These are phyloP conservation scores for Toxotes chatareus DNA, from an alignment of 2,113 vertebrate genomes.

Conservation along the genomic window DNA sequence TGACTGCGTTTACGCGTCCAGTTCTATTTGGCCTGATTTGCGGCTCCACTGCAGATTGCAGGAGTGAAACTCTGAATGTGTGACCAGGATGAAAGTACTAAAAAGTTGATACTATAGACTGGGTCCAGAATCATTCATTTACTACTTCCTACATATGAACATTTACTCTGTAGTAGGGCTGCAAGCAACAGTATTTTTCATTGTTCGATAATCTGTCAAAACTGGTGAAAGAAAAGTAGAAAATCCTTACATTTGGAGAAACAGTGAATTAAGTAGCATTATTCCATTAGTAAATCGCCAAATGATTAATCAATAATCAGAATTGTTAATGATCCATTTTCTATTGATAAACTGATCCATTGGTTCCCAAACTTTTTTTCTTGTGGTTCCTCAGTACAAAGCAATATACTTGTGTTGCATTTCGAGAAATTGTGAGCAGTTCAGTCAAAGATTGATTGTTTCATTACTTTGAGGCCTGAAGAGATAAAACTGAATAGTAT, in stretches of 20 bases:
- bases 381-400: background rate
- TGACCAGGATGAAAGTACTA: constrained; percentile 12
- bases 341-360: too few relatives aligned
- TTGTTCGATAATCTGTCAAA: background rate
- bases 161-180: background rate
- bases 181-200: background rate
- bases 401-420: background rate
- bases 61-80: constrained; percentile 12
- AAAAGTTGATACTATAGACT: background rate
- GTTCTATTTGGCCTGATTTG: constrained; percentile 40
- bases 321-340: too few relatives aligned
- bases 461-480: too few relatives aligned
- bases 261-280: background rate
- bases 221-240: too few relatives aligned
- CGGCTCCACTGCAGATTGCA: constrained; percentile 26
- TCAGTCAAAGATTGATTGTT: background rate
- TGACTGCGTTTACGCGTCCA: constrained; percentile 45
- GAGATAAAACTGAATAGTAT: background rate
- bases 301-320: background rate
- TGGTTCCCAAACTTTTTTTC: background rate
- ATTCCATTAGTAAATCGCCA: background rate
- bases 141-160: background rate
- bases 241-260: background rate
- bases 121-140: background rate
- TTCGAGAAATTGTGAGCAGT: background rate